A percentile compares a stretch with the other conserved stretches of the same genome.
phyloP scores from a whole-genome alignment of 2,888 invertebrate genomes.

The Corbicula japonica region DNA sequence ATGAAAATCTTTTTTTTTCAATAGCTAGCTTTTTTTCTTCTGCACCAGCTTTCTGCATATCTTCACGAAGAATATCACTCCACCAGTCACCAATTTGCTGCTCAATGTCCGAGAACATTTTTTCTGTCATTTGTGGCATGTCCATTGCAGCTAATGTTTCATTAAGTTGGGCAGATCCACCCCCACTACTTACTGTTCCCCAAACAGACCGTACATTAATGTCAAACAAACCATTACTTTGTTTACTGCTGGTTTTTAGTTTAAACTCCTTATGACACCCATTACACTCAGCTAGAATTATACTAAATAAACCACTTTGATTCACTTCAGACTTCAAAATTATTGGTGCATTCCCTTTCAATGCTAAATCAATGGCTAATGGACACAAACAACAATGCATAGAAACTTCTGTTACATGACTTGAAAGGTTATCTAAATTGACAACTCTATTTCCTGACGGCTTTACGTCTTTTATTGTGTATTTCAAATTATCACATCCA shows the following conservation, averaged over 20 bases:
- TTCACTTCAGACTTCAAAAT: not conserved
- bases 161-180: constrained; percentile 21
- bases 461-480: too few relatives aligned
- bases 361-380: not conserved
- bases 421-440: too few relatives aligned
- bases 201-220: constrained; percentile 41
- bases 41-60: constrained; percentile 36
- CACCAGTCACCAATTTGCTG: constrained; percentile 37
- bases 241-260: not conserved
- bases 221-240: not conserved
- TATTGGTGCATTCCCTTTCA: not conserved
- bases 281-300: constrained; percentile 1
- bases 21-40: constrained; percentile 43
- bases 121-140: constrained; percentile 25
- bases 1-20: constrained; percentile 26
- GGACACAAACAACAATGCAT: not conserved
- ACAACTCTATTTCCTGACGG: too few relatives aligned
- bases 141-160: constrained; percentile 30
- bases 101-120: constrained; percentile 26
- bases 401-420: too few relatives aligned
- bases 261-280: constrained; percentile 16
- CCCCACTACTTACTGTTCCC: constrained; percentile 32
- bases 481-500: too few relatives aligned
- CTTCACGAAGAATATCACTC: constrained; percentile 17
- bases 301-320: constrained; percentile 7